Conservation (phyloP, 2,113 vertebrate genomes). For the Numenius arquata region DNA sequence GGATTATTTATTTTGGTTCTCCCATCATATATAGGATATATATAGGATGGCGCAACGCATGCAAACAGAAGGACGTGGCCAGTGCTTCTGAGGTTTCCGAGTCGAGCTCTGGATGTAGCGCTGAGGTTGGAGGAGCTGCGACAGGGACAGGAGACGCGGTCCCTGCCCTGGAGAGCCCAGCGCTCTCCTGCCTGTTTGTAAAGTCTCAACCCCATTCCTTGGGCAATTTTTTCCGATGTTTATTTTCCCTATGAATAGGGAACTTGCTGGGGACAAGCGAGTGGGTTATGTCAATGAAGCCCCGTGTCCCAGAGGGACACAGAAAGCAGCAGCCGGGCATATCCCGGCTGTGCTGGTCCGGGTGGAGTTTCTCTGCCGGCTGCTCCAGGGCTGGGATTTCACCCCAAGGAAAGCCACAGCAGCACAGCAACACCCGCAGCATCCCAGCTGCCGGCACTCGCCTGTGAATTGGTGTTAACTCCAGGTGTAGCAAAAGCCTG, state of each 20-base stretch:
- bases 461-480: neutral
- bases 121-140: neutral
- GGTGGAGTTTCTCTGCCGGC: neutral
- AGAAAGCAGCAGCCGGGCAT: neutral
- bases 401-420: neutral
- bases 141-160: rapidly evolving
- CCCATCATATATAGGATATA: neutral
- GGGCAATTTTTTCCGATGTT: neutral
- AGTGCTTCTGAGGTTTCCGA: rapidly evolving
- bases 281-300: neutral
- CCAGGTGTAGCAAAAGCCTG: neutral
- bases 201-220: neutral
- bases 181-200: neutral
- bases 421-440: neutral
- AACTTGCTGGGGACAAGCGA: rapidly evolving
- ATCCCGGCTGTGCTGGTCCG: rapidly evolving
- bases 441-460: neutral
- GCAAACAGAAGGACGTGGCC: neutral
- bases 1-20: neutral
- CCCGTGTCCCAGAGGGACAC: neutral
- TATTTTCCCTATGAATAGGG: neutral
- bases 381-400: neutral
- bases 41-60: neutral
- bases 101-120: rapidly evolving
- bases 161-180: neutral